Evolutionary conservation across 1,140 invertebrate genomes (phyloP).

Genomic region (Aphis craccivora): DNA sequence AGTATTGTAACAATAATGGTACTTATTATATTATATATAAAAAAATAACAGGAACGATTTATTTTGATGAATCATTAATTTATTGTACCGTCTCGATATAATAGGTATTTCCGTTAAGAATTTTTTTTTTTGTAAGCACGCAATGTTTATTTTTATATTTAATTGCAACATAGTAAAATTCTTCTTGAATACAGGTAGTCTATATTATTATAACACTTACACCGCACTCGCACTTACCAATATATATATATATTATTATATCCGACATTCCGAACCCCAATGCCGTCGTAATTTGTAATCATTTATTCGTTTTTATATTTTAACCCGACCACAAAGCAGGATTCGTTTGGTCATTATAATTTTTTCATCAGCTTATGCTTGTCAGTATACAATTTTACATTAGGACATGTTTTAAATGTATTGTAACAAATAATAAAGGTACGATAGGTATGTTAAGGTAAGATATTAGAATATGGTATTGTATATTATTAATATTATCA

Average conservation of each 20-base stretch:
- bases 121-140: neutral
- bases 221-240: neutral
- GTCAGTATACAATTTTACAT: neutral
- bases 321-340: neutral
- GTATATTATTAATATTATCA: neutral
- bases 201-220: neutral
- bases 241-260: constrained; percentile 6
- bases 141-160: neutral
- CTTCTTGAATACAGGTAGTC: neutral
- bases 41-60: neutral
- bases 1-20: neutral
- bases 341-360: neutral
- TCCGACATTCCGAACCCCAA: neutral
- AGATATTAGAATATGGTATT: neutral
- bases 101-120: neutral
- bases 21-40: neutral
- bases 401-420: neutral
- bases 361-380: neutral
- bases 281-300: neutral
- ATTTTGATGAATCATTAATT: neutral
- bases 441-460: neutral
- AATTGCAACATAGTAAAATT: neutral
- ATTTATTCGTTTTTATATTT: neutral
- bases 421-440: neutral
- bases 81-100: neutral